A percentile compares a stretch with the other conserved stretches of the same genome.
These are phyloP conservation scores for Phenganax marumi DNA, from an alignment of 92 coral and sea anemone species.

Conservation along the genomic window DNA sequence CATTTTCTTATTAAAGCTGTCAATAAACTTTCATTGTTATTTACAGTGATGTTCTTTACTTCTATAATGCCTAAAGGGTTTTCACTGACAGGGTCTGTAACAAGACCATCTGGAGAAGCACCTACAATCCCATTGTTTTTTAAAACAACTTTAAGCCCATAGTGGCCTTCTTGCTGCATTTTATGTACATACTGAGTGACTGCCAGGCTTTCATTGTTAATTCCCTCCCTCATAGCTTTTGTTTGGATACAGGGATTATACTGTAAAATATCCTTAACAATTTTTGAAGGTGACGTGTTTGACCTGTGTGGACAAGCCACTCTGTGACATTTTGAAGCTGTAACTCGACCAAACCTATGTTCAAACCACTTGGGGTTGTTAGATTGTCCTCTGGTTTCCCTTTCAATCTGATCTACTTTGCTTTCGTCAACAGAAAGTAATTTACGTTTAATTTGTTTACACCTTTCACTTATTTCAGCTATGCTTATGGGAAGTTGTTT, in stretches of 20 bases:
- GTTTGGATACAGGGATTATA: slow-evolving; percentile 21
- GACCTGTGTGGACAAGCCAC: slow-evolving; percentile 61
- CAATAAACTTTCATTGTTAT: slow-evolving; percentile 44
- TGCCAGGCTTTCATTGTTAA: slow-evolving; percentile 50
- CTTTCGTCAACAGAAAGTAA: slow-evolving; percentile 43
- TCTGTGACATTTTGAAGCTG: slow-evolving; percentile 57
- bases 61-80: slow-evolving; percentile 58
- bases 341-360: slow-evolving; percentile 23
- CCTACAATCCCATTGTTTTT: slow-evolving; percentile 52
- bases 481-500: slow-evolving; percentile 56
- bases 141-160: slow-evolving; percentile 52
- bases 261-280: slow-evolving; percentile 33
- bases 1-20: slow-evolving; percentile 44
- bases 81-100: slow-evolving; percentile 55
- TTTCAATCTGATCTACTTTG: slow-evolving; percentile 28
- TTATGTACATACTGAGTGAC: slow-evolving; percentile 46
- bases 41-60: slow-evolving; percentile 56
- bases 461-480: slow-evolving; percentile 60
- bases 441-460: slow-evolving; percentile 46
- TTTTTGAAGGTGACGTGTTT: slow-evolving; percentile 49
- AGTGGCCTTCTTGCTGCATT: slow-evolving; percentile 59
- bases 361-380: slow-evolving; percentile 44
- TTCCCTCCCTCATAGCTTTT: slow-evolving; percentile 55
- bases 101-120: slow-evolving; percentile 66
- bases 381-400: slow-evolving; percentile 41